phyloP scores from a whole-genome alignment of 1,140 invertebrate genomes.

The Halyomorpha halys region DNA sequence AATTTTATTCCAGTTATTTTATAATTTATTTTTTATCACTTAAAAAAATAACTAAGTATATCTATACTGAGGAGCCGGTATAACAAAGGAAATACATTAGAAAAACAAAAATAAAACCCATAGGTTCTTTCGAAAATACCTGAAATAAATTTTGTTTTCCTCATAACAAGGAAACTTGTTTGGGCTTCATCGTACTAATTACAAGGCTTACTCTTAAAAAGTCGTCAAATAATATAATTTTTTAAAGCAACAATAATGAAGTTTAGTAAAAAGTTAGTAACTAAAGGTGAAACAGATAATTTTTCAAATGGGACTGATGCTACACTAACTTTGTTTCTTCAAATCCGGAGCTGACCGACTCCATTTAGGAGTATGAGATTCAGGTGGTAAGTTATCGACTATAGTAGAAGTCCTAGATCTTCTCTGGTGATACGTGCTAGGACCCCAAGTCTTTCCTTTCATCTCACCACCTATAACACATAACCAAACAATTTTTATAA shows the following conservation, averaged over 20 bases:
- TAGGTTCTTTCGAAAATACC: too few species aligned
- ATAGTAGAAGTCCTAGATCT: slow-evolving; percentile 30
- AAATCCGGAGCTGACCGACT: slow-evolving; percentile 66
- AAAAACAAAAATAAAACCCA: too few species aligned
- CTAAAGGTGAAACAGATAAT: not conserved
- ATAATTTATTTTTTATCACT: too few species aligned
- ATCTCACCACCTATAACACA: slow-evolving; percentile 60
- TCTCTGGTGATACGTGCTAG: slow-evolving; percentile 81
- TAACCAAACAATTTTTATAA: not conserved
- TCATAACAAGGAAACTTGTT: too few species aligned
- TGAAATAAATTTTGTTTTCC: too few species aligned
- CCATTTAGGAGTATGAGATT: slow-evolving; percentile 47
- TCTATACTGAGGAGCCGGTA: not conserved
- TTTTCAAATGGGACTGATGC: too few species aligned
- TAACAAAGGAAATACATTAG: too few species aligned
- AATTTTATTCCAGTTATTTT: too few species aligned
- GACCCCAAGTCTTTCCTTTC: slow-evolving; percentile 96
- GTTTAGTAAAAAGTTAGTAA: not conserved
- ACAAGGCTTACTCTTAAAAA: too few species aligned
- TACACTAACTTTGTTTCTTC: slow-evolving; percentile 47
- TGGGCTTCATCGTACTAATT: too few species aligned
- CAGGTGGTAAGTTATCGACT: slow-evolving; percentile 33
- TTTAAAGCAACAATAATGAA: too few species aligned
- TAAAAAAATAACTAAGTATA: not conserved
- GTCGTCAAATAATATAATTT: too few species aligned